Conservation (phyloP, 2,888 invertebrate genomes). For the Anticlea derivata region DNA sequence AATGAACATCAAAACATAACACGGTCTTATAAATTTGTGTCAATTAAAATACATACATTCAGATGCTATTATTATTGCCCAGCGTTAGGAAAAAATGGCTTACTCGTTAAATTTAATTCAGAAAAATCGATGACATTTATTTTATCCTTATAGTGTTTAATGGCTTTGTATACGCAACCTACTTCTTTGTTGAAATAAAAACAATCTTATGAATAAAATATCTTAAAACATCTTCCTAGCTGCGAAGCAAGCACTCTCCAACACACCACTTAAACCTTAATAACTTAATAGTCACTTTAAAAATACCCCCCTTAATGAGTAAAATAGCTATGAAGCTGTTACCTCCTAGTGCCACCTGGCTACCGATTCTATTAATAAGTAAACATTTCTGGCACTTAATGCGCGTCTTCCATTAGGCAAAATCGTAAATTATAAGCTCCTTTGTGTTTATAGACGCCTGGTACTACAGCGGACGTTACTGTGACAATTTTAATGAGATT, state of each 20-base stretch:
- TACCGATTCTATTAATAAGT: slow-evolving; percentile 76
- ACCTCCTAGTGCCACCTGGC: slow-evolving; percentile 71
- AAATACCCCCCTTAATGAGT: slow-evolving; percentile 60
- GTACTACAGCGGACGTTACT: slow-evolving; percentile 43
- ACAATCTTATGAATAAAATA: slow-evolving; percentile 11
- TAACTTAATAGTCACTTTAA: slow-evolving; percentile 42
- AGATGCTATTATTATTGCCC: too few species aligned
- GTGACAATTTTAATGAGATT: slow-evolving; percentile 47
- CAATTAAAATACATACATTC: too few species aligned
- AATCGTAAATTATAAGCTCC: slow-evolving; percentile 76
- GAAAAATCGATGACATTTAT: too few species aligned
- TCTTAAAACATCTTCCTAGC: slow-evolving; percentile 14
- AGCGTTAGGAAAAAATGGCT: too few species aligned
- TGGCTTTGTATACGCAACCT: too few species aligned
- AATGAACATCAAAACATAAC: slow-evolving; percentile 7
- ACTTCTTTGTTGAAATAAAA: too few species aligned
- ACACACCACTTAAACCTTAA: slow-evolving; percentile 33
- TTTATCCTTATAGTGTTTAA: too few species aligned
- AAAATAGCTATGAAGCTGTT: slow-evolving; percentile 66
- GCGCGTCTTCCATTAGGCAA: slow-evolving; percentile 76
- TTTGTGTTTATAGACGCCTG: slow-evolving; percentile 61
- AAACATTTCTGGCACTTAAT: slow-evolving; percentile 75
- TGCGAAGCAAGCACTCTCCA: slow-evolving; percentile 26
- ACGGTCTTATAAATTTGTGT: too few species aligned
- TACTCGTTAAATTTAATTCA: too few species aligned